Conservation (phyloP, 1,140 invertebrate species). For the Papilio xuthus region DNA sequence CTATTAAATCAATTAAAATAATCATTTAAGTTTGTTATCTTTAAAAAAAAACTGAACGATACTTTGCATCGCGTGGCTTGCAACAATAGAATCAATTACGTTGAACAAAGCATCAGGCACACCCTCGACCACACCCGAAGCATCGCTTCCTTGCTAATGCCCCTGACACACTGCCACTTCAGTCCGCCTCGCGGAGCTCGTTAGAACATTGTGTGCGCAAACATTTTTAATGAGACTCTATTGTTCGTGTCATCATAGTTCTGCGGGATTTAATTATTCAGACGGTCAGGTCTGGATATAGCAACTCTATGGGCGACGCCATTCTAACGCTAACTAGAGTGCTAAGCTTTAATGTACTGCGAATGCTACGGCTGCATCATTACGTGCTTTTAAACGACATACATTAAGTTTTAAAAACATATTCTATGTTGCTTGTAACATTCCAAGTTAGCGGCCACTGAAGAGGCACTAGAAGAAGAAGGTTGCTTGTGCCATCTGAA, state of each 20-base stretch:
- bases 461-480: too few species aligned
- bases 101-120: slow-evolving; percentile 30
- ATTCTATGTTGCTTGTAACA: too few species aligned
- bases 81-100: slow-evolving; percentile 33
- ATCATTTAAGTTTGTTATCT: slow-evolving; percentile 2
- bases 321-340: slow-evolving; percentile 21
- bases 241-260: slow-evolving; percentile 31
- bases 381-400: too few species aligned
- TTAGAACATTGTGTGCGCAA: slow-evolving; percentile 31
- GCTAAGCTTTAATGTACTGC: neutral
- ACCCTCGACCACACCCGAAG: slow-evolving; percentile 27
- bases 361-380: neutral
- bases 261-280: slow-evolving; percentile 30
- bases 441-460: too few species aligned
- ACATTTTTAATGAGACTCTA: slow-evolving; percentile 33
- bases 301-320: neutral
- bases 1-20: slow-evolving; percentile 5
- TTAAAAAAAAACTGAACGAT: slow-evolving; percentile 19
- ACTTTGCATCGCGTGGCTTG: slow-evolving; percentile 24
- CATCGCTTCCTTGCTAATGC: slow-evolving; percentile 31
- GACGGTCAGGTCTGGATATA: neutral
- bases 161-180: slow-evolving; percentile 33
- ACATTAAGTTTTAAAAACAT: too few species aligned
- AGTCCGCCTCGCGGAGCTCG: neutral
- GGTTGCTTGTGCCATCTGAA: too few species aligned